These are phyloP conservation scores for Amblyteles armatorius DNA, from an alignment of 2,888 invertebrate genomes.

Conservation along the genomic window DNA sequence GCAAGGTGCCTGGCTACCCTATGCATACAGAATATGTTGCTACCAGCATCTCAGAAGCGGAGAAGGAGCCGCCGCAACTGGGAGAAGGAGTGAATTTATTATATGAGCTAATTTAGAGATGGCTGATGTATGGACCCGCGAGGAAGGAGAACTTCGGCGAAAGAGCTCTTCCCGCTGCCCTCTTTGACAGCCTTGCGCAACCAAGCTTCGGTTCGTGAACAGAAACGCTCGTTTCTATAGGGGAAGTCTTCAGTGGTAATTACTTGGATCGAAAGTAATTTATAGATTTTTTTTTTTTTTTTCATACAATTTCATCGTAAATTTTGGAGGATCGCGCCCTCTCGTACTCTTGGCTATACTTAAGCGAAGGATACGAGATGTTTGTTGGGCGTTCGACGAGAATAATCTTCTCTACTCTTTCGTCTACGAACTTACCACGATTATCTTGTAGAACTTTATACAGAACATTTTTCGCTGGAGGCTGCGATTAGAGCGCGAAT, in stretches of 20 bases:
- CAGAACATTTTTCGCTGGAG: conserved; percentile 24
- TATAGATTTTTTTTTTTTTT: conserved; percentile 47
- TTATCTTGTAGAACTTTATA: conserved; percentile 26
- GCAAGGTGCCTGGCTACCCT: conserved; percentile 80
- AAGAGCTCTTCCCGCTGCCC: conserved; percentile 38
- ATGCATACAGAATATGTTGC: conserved; percentile 83
- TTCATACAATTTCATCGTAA: conserved; percentile 26
- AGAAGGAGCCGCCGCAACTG: conserved; percentile 69
- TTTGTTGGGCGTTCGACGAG: conserved; percentile 18
- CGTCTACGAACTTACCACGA: conserved; percentile 44
- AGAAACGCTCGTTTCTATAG: conserved; percentile 3
- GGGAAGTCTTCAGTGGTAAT: conserved; percentile 49
- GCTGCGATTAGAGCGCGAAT: conserved; percentile 24
- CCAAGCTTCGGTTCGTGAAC: neutral
- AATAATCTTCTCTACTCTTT: conserved; percentile 39
- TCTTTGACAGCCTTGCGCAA: conserved; percentile 31
- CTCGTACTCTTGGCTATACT: conserved; percentile 7
- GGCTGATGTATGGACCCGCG: conserved; percentile 71
- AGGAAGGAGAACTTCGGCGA: conserved; percentile 54
- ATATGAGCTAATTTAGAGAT: conserved; percentile 81
- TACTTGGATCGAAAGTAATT: conserved; percentile 49
- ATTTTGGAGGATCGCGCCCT: conserved; percentile 15
- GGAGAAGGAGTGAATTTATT: conserved; percentile 79
- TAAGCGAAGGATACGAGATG: conserved; percentile 24
- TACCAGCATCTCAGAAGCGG: conserved; percentile 74